phyloP scores from a whole-genome alignment of 2,113 vertebrate genomes.

The Trogon melanurus region DNA sequence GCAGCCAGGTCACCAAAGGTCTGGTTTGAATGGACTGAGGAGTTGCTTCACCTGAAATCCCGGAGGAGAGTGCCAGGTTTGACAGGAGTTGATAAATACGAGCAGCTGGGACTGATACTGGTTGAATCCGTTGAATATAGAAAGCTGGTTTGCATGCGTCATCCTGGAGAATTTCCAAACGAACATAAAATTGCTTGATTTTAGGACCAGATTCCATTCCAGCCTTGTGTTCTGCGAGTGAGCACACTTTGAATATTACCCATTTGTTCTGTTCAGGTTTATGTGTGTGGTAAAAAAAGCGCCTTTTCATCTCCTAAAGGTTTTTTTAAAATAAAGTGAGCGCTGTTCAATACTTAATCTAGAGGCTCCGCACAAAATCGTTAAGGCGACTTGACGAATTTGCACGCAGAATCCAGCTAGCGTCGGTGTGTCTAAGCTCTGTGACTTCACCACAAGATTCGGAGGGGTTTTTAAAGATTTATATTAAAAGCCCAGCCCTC shows the following conservation, averaged over 20 bases:
- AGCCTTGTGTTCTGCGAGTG: not conserved
- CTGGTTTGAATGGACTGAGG: not conserved
- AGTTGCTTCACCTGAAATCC: not conserved
- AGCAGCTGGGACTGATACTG: not conserved
- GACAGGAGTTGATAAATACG: not conserved
- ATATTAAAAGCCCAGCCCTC: not conserved
- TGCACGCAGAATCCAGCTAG: not conserved
- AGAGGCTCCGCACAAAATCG: not conserved
- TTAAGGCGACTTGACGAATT: conserved; percentile 2
- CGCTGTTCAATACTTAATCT: not conserved
- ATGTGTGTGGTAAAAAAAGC: not conserved
- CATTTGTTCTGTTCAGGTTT: not conserved
- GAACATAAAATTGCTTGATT: not conserved
- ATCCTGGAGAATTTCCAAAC: not conserved
- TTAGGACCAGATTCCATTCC: not conserved
- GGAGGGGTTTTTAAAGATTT: not conserved
- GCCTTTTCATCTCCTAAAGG: conserved; percentile 2
- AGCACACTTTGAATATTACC: not conserved
- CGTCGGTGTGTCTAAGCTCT: not conserved
- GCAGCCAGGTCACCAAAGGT: not conserved
- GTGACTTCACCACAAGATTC: not conserved
- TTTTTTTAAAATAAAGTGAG: not conserved
- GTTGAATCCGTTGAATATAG: not conserved
- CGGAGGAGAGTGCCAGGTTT: not conserved
- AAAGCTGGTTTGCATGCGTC: not conserved